Conservation (phyloP, 2,888 invertebrate genomes). For the Bombylius major region DNA sequence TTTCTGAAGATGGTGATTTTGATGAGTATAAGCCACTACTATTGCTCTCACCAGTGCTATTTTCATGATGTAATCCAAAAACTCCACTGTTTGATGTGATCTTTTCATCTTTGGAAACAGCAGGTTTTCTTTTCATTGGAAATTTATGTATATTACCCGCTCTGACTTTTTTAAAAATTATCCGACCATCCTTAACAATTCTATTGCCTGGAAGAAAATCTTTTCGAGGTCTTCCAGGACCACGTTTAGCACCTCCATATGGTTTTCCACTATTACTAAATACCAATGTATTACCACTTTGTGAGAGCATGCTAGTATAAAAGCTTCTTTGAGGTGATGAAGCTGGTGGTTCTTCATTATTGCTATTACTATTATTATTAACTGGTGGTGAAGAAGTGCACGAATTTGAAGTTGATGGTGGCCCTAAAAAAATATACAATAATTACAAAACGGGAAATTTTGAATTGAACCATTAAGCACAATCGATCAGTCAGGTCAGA, state of each 20-base stretch:
- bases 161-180: slow-evolving; percentile 29
- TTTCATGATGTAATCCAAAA: background rate
- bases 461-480: background rate
- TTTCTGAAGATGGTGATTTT: slow-evolving; percentile 16
- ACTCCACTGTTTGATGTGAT: background rate
- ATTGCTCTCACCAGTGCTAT: slow-evolving; percentile 15
- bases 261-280: slow-evolving; percentile 12
- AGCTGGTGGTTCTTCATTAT: slow-evolving; percentile 44
- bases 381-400: slow-evolving; percentile 49
- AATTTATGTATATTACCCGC: slow-evolving; percentile 1
- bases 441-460: background rate
- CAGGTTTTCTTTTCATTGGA: background rate
- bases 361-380: slow-evolving; percentile 29
- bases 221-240: slow-evolving; percentile 68
- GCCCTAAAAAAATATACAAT: slow-evolving; percentile 33
- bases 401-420: slow-evolving; percentile 52
- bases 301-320: slow-evolving; percentile 5
- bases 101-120: background rate
- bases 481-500: background rate
- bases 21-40: background rate
- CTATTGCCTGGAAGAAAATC: slow-evolving; percentile 32
- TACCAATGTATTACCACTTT: slow-evolving; percentile 5
- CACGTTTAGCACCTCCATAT: slow-evolving; percentile 43
- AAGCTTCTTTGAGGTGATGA: slow-evolving; percentile 38
- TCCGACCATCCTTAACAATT: slow-evolving; percentile 6